Base-by-base conservation (phyloP, 2,113 vertebrate genomes). In the Cephalopholis sonnerati region DNA sequence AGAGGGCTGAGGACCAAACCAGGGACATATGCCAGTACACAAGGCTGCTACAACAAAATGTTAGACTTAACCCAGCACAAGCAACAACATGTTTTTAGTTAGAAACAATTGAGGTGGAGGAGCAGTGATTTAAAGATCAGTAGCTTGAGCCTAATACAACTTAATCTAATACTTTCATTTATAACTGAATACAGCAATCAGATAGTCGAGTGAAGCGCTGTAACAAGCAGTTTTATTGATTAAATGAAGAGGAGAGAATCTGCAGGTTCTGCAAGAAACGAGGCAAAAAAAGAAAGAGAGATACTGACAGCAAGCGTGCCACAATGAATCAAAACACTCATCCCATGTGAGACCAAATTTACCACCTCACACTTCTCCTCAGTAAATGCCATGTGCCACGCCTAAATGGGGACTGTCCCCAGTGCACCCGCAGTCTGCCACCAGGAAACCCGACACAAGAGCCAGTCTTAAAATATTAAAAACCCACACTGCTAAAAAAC, bases 391-490 rank as follows among this genome's bases (percentile, higher is more conserved):
- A 74, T 71, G 71, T 74, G 65, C 74, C 80, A 71, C 58, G 54
- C 61, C 74, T 85, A 77, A 82, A 87, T 74, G 69, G 48, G 78
- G 85, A 68, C 44, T 58, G 53, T 79, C 82, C 83, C 79, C 32
- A 36, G 55, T 50, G 82, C 75, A 76, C 48, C 82, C 59, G 12
- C 66, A 65, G 69, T 63, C 76, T 70, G 81, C 77, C 83, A 81
- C 77, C 87, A 77, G 62, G 63, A 88, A 89, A 73, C 64, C 70
- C 58, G 76, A 79, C 70, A 79, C 68, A 84, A 77, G 87, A 87
- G 65, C 61, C n/a, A 15, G 62, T 53, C 80, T 77, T 91, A 36
- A 91, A 91, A 85, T 89, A 91, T 91, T 90, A 85, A 92, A 79
- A 87, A 82, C 44, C 74, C 74, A 62, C 58, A 50, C 74, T 66